Evolutionary conservation across 1,140 invertebrate species (phyloP), one percentile per base, ranked within the genome.

Genomic region (Drosophila miranda): DNA sequence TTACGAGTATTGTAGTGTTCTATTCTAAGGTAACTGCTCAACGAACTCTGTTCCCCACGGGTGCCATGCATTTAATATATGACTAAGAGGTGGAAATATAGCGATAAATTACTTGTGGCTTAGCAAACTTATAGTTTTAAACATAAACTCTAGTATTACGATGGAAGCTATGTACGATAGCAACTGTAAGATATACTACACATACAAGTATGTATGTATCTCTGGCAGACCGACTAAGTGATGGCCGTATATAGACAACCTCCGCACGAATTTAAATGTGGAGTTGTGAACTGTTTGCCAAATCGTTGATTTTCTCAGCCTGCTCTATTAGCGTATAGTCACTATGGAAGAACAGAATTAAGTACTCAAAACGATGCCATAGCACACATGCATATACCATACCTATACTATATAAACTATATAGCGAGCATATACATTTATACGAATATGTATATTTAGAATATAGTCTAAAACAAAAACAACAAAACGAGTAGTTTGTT

Each of bases 111-210:
- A 75, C 66, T 76, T 84, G 82, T 87, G 82, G 82, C 82, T 87
- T 87, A 87, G 83, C 71, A 82, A 87, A 88, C 82, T 87, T 87
- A 87, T 87, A 87, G 83, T 88, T 87, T 78, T 87, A 87, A 86
- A 82, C 82, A 81, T 68, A 61, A 56, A 82, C 58, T 62, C 26
- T 87, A 87, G 63, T 54, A 70, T 62, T 78, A 83, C 62, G 13
- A 53, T 41, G 19, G 6, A 16, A 59, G 73, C 59, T 69, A 57
- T 67, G 62, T 68, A 76, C 63, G 51, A 75, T 50, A 69, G 30
- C 43, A 75, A 64, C 55, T 75, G 63, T 67, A 68, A 41, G 26
- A 66, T 42, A 77, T 16, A 45, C 8, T 6, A 23, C 6, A 19
- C 5, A 28, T 30, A 42, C 8, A 42, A 21, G 34, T 16, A 30